phyloP scores from a whole-genome alignment of 1,140 invertebrate genomes.

The Drosophila dunni region DNA sequence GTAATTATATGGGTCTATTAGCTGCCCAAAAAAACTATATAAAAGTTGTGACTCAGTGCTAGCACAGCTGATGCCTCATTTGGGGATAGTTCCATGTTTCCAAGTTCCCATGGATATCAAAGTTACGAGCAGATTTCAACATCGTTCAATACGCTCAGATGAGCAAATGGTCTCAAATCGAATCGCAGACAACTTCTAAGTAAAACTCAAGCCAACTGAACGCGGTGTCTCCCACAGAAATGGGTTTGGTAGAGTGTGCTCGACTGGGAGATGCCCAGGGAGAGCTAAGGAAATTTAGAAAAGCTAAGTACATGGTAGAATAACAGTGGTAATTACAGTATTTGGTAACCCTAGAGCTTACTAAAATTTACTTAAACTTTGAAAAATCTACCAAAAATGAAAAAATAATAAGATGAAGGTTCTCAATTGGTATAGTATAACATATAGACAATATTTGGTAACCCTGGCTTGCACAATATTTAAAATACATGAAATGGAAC shows the following conservation, averaged over 20 bases:
- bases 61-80: slow-evolving; percentile 1
- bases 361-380: no score
- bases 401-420: no score
- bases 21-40: background rate
- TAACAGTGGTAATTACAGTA: no score
- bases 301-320: no score
- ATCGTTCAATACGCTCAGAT: slow-evolving; percentile 66
- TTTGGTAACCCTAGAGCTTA: no score
- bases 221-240: slow-evolving; percentile 32
- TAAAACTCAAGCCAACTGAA: slow-evolving; percentile 48
- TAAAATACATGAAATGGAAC: no score
- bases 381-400: no score
- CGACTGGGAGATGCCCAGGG: background rate
- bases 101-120: slow-evolving; percentile 78
- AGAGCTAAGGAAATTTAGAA: background rate
- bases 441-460: background rate
- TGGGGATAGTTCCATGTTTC: slow-evolving; percentile 23
- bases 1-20: slow-evolving; percentile 10
- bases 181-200: slow-evolving; percentile 52
- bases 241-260: background rate
- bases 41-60: slow-evolving; percentile 39
- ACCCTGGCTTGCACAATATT: background rate
- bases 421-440: background rate
- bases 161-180: slow-evolving; percentile 59
- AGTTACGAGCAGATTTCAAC: slow-evolving; percentile 71